phyloP scores from a whole-genome alignment of 2,888 invertebrate species.

The Tanaodytes sp. region DNA sequence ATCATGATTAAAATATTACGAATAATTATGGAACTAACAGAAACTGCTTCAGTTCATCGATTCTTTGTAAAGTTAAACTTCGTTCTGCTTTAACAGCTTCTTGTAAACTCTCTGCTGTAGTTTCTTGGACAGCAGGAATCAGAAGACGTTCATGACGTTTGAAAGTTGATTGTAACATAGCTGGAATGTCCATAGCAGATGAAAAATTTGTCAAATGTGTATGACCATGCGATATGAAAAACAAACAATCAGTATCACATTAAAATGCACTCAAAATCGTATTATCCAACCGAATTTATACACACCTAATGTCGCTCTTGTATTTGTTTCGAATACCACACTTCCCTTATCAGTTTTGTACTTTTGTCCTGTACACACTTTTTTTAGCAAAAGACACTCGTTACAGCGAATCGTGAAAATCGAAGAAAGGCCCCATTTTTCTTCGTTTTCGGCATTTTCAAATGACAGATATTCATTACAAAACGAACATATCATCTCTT shows the following conservation, averaged over 20 bases:
- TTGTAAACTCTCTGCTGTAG: conserved; percentile 13
- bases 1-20: background rate
- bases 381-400: too few species aligned
- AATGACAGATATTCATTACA: too few species aligned
- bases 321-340: conserved; percentile 18
- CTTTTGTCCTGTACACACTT: conserved; percentile 38
- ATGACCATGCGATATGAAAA: conserved; percentile 14
- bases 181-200: conserved; percentile 14
- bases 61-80: conserved; percentile 8
- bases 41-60: conserved; percentile 15
- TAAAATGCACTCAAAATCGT: too few species aligned
- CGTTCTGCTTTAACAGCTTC: conserved; percentile 13
- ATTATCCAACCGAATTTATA: too few species aligned
- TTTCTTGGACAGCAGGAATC: conserved; percentile 6
- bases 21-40: conserved; percentile 22
- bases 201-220: conserved; percentile 17
- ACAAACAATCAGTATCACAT: too few species aligned
- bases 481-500: too few species aligned
- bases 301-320: conserved; percentile 25
- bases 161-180: conserved; percentile 10
- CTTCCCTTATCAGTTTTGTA: conserved; percentile 5
- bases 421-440: too few species aligned
- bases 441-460: too few species aligned
- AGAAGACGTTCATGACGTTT: conserved; percentile 30
- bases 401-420: too few species aligned